Evolutionary conservation across 1,140 invertebrate species (phyloP).

Genomic region (Bombus pascuorum): DNA sequence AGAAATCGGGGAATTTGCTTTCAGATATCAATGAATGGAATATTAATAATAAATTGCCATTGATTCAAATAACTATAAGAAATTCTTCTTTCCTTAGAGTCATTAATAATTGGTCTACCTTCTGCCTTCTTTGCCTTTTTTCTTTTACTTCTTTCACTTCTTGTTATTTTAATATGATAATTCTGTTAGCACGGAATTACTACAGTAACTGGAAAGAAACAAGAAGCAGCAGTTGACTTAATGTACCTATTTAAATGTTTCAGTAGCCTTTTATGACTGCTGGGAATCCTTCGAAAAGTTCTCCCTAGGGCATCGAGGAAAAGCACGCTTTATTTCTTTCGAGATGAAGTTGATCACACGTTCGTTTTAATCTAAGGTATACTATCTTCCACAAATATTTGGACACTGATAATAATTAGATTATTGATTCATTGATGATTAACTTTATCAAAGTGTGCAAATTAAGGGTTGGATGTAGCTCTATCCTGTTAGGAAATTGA

Average conservation of each 20-base stretch:
- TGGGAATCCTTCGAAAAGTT: conserved; percentile 1
- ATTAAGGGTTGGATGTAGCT: too few relatives aligned
- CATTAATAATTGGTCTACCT: too few relatives aligned
- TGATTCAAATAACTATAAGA: not conserved
- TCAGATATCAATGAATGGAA: too few relatives aligned
- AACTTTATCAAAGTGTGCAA: not conserved
- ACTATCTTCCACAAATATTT: not conserved
- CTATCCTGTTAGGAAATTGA: too few relatives aligned
- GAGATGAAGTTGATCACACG: not conserved
- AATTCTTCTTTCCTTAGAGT: not conserved
- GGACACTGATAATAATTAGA: not conserved
- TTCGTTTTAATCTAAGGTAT: not conserved
- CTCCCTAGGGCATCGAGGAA: not conserved
- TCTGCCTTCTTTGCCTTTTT: too few relatives aligned
- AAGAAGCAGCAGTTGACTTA: not conserved
- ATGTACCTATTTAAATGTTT: conserved; percentile 6
- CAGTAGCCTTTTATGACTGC: not conserved
- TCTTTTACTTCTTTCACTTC: too few relatives aligned
- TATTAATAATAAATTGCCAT: too few relatives aligned
- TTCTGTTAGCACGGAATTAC: not conserved
- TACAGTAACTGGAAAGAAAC: not conserved
- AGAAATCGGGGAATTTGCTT: too few relatives aligned
- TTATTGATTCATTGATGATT: not conserved
- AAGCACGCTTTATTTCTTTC: not conserved
- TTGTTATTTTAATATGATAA: not conserved